Percentiles rank a stretch among this genome's conserved stretches.
These are phyloP conservation scores for Channa striata DNA, from an alignment of 2,797 vertebrate genomes.

Conservation along the genomic window DNA sequence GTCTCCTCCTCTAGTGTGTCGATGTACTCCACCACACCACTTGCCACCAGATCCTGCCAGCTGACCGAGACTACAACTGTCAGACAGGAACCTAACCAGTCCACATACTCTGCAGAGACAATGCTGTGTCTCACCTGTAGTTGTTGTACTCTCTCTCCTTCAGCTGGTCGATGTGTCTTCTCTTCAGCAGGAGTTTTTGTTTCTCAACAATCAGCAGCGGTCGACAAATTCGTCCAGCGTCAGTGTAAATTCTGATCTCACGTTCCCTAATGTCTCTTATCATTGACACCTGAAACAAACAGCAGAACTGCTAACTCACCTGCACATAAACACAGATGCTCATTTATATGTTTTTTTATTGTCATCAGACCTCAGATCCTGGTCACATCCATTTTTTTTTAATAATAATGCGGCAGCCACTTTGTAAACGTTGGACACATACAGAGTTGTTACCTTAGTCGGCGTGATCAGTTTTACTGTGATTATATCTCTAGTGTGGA, in stretches of 20 bases:
- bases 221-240: conserved; percentile 95
- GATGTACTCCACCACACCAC: conserved; percentile 98
- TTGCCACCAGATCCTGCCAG: conserved; percentile 98
- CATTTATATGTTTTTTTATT: too few species aligned
- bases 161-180: conserved; percentile 96
- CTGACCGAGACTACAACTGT: conserved; percentile 67
- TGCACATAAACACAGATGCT: not conserved
- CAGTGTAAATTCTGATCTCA: conserved; percentile 98
- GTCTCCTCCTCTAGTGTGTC: conserved; percentile 98
- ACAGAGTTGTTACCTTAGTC: too few species aligned
- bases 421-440: too few species aligned
- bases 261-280: conserved; percentile 97
- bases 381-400: too few species aligned
- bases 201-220: conserved; percentile 98
- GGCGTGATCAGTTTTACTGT: too few species aligned
- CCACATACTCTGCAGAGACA: not conserved
- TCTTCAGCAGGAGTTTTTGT: conserved; percentile 95
- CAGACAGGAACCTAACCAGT: not conserved
- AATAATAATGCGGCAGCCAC: too few species aligned
- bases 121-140: conserved; percentile 84
- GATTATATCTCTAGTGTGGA: too few species aligned
- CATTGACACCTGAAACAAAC: conserved; percentile 91
- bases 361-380: too few species aligned
- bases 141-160: conserved; percentile 99
- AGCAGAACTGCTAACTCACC: not conserved